phyloP scores from a whole-genome alignment of 2,888 invertebrate species.

The Pantelozetes paolii region DNA sequence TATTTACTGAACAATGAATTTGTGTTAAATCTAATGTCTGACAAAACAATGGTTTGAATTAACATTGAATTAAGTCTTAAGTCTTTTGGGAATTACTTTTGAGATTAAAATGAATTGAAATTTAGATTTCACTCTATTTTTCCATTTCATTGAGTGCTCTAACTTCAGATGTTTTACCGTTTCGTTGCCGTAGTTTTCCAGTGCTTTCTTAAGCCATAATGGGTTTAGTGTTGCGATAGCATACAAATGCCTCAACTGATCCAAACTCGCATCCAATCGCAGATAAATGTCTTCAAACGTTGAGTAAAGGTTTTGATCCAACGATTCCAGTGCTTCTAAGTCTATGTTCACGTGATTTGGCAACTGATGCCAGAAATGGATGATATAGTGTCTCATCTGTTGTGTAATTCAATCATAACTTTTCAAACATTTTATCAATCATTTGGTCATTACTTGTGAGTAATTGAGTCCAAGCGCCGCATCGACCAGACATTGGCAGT shows the following conservation, averaged over 20 bases:
- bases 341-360: constrained; percentile 30
- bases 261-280: constrained; percentile 8
- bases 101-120: constrained; percentile 32
- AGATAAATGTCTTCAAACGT: constrained; percentile 33
- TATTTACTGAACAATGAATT: constrained; percentile 6
- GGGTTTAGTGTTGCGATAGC: constrained; percentile 36
- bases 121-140: constrained; percentile 36
- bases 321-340: constrained; percentile 16
- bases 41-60: not conserved
- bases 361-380: constrained; percentile 42
- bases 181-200: constrained; percentile 27
- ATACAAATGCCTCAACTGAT: constrained; percentile 34
- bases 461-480: constrained; percentile 34
- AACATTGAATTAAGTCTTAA: not conserved
- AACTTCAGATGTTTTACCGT: constrained; percentile 19
- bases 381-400: constrained; percentile 42
- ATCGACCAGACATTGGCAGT: constrained; percentile 41
- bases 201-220: constrained; percentile 38
- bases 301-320: constrained; percentile 36
- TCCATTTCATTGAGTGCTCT: constrained; percentile 38
- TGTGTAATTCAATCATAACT: not conserved
- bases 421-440: not conserved
- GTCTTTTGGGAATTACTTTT: constrained; percentile 24
- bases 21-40: constrained; percentile 24
- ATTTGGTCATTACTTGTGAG: constrained; percentile 11